These are phyloP conservation scores for Callaeas wilsoni DNA, from an alignment of 2,113 vertebrate genomes.

Conservation along the genomic window DNA sequence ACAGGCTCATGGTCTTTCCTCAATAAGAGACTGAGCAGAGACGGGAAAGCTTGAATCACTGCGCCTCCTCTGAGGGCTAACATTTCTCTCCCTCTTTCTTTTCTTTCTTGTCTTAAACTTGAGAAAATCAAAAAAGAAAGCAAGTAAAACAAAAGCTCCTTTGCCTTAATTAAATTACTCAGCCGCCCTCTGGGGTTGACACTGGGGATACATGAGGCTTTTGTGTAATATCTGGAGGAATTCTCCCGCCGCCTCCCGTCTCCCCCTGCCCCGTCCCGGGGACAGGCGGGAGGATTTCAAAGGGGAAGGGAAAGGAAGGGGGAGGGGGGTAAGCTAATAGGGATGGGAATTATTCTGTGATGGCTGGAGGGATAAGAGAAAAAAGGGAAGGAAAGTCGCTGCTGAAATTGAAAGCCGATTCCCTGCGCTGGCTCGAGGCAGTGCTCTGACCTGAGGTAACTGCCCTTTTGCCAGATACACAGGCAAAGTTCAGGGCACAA, in stretches of 20 bases:
- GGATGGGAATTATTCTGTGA: constrained; percentile 68
- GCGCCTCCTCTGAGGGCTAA: constrained; percentile 45
- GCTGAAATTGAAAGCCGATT: constrained; percentile 71
- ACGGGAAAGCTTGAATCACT: neutral
- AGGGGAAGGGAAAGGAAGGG: constrained; percentile 68
- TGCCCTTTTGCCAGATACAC: constrained; percentile 65
- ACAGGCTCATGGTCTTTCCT: constrained; percentile 13
- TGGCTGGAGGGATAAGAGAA: constrained; percentile 61
- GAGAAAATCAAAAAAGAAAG: constrained; percentile 47
- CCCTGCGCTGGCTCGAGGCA: constrained; percentile 58
- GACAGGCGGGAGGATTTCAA: constrained; percentile 75
- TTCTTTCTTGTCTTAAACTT: constrained; percentile 63
- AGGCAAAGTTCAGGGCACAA: constrained; percentile 44
- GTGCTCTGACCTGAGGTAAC: constrained; percentile 73
- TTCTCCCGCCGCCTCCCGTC: constrained; percentile 46
- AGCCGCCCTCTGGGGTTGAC: constrained; percentile 71
- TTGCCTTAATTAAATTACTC: constrained; percentile 77
- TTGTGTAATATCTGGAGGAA: constrained; percentile 73
- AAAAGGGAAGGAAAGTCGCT: constrained; percentile 59
- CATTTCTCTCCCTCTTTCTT: constrained; percentile 51
- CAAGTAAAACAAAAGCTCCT: constrained; percentile 69
- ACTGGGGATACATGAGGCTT: constrained; percentile 75
- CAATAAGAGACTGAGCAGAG: constrained; percentile 6
- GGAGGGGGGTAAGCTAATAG: constrained; percentile 62
- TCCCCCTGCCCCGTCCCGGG: constrained; percentile 47